These are phyloP conservation scores for Bovichtus diacanthus DNA, from an alignment of 2,797 vertebrate species.

Conservation along the genomic window DNA sequence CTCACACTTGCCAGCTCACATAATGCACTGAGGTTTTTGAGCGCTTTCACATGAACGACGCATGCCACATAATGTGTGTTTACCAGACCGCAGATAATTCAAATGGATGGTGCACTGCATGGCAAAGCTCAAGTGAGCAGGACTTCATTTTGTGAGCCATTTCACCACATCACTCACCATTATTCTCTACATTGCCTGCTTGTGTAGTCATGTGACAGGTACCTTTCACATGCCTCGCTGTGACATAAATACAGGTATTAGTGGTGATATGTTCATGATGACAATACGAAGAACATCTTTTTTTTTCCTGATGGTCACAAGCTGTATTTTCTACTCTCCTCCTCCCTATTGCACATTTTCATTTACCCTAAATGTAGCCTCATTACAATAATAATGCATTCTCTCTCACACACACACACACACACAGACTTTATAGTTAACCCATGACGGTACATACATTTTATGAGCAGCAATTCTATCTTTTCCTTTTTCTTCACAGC, in stretches of 20 bases:
- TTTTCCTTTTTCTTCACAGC: neutral
- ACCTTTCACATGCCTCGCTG: slow-evolving; percentile 43
- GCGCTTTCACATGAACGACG: slow-evolving; percentile 42
- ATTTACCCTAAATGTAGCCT: neutral
- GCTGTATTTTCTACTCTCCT: neutral
- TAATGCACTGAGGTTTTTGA: slow-evolving; percentile 38
- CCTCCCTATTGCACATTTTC: neutral
- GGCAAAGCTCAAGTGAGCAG: slow-evolving; percentile 70
- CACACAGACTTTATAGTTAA: neutral
- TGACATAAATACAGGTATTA: slow-evolving; percentile 54
- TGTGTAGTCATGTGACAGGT: slow-evolving; percentile 58
- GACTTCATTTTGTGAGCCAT: slow-evolving; percentile 80
- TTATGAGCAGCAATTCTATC: neutral
- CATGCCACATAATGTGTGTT: slow-evolving; percentile 68
- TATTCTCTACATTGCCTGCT: slow-evolving; percentile 67
- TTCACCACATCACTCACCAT: slow-evolving; percentile 81
- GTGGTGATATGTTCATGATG: slow-evolving; percentile 37
- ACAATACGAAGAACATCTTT: neutral
- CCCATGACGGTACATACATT: neutral
- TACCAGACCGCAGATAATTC: slow-evolving; percentile 75
- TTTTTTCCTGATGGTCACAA: slow-evolving; percentile 8
- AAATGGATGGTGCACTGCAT: slow-evolving; percentile 72
- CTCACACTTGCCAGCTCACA: slow-evolving; percentile 48
- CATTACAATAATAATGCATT: slow-evolving; percentile 27
- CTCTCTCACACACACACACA: neutral